Base-by-base conservation (phyloP, 2,888 invertebrate genomes). In the Drosophila tanythrix region DNA sequence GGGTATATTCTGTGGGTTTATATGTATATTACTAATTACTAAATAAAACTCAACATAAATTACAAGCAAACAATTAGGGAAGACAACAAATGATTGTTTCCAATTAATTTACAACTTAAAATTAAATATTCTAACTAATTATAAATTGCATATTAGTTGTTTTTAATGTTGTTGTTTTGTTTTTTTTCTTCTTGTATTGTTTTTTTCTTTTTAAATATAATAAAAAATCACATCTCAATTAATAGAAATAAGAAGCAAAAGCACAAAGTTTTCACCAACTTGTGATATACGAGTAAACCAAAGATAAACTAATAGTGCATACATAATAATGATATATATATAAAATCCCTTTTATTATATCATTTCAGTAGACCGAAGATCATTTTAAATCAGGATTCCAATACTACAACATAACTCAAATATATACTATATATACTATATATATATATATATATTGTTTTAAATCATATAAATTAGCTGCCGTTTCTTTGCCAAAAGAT, bases 41-140 rank as follows among this genome's bases (percentile, higher is more conserved):
- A 83, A 76, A 77, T 83, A 85, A 88, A 88, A 87, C 73, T 85
- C 77, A 90, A 88, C 84, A 89, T 84, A 87, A 90, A 78, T 79
- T 82, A 90, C 88, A 88, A 83, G 74, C 75, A 81, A 88, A 83
- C 79, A 74, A 81, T 72, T 63, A 31, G 83, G 89, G 89, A 88
- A 87, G 90, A 90, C 88, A 82, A 81, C 84, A 82, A 86, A 89
- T 75, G 59, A 69, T 85, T 82, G 78, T 75, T 61, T 78, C 35
- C 61, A 76, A 71, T 62, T 56, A 46, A 79, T 78, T 61, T 78
- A 78, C 80, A 76, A 79, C 75, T 81, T 69, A 78, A 71, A 59
- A 38, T 43, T 50, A 48, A 74, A 68, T 73, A 52, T 52, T 70
- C 60, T 60, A 70, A 53, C 40, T 53, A 64, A 61, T 51, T 43